These are phyloP conservation scores for Pristionchus mayeri DNA, from an alignment of 2,888 invertebrate genomes.

Conservation along the genomic window DNA sequence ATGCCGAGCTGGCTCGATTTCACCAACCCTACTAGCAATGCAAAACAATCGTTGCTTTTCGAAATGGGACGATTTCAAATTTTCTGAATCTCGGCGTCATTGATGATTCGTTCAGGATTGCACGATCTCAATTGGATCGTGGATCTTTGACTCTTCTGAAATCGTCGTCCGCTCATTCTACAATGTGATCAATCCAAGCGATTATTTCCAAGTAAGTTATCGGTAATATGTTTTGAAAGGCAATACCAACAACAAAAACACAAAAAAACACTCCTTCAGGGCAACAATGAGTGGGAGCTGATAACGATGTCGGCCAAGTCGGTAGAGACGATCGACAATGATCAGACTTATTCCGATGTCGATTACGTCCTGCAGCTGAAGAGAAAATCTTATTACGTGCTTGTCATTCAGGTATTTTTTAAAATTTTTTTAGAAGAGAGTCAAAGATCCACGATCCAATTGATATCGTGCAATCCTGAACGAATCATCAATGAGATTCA, in stretches of 20 bases:
- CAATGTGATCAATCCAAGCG: constrained; percentile 36
- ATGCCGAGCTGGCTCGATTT: too few relatives aligned
- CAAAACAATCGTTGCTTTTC: too few relatives aligned
- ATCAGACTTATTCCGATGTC: neutral
- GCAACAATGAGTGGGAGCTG: constrained; percentile 66
- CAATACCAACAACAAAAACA: neutral
- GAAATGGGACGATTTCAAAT: too few relatives aligned
- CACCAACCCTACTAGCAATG: too few relatives aligned
- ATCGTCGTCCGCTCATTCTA: constrained; percentile 53
- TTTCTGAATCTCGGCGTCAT: too few relatives aligned
- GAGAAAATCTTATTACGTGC: constrained; percentile 59
- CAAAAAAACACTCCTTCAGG: constrained; percentile 51
- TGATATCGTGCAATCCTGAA: too few relatives aligned
- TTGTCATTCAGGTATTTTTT: constrained; percentile 61
- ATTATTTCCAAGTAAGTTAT: constrained; percentile 10
- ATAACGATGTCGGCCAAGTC: constrained; percentile 50
- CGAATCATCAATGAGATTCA: too few relatives aligned
- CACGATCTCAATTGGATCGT: constrained; percentile 53
- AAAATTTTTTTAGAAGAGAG: too few relatives aligned
- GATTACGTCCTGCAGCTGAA: constrained; percentile 54
- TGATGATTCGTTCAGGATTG: too few relatives aligned
- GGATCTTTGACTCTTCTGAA: constrained; percentile 56
- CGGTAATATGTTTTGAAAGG: too few relatives aligned
- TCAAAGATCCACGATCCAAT: too few relatives aligned
- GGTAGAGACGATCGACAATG: constrained; percentile 10